These are phyloP conservation scores for Trachythela sp. DNA, from an alignment of 64 coral and sea anemone genomes.

Conservation along the genomic window DNA sequence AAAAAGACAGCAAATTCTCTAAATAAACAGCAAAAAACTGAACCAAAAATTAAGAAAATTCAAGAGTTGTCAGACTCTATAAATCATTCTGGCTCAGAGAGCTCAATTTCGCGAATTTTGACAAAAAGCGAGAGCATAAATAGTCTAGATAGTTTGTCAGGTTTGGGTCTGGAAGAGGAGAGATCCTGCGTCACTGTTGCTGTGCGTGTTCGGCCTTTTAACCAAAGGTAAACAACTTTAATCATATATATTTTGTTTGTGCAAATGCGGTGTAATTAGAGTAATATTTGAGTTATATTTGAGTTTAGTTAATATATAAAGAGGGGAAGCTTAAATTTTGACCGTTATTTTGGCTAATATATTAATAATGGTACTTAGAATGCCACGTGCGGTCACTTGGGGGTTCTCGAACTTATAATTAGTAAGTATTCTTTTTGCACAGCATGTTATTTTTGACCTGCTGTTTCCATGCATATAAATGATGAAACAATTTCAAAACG, in stretches of 20 bases:
- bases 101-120: not conserved
- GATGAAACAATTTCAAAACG: not conserved
- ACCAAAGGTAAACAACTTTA: not conserved
- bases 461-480: not conserved
- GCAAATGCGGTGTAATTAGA: not conserved
- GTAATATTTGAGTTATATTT: not conserved
- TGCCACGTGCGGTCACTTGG: not conserved
- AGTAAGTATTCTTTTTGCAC: not conserved
- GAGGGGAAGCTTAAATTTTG: not conserved
- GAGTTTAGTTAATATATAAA: no score
- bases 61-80: not conserved
- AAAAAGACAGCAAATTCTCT: not conserved
- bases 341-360: not conserved
- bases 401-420: not conserved
- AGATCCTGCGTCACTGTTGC: conserved; percentile 20
- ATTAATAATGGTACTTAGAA: not conserved
- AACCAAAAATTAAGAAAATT: not conserved
- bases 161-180: not conserved
- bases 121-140: conserved; percentile 5
- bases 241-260: not conserved
- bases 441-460: not conserved
- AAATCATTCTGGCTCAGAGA: not conserved
- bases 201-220: not conserved
- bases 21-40: not conserved
- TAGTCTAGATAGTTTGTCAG: not conserved